A percentile compares a stretch with the other conserved stretches of the same genome.
phyloP scores from a whole-genome alignment of 2,113 vertebrate species.

The Clupea harengus region DNA sequence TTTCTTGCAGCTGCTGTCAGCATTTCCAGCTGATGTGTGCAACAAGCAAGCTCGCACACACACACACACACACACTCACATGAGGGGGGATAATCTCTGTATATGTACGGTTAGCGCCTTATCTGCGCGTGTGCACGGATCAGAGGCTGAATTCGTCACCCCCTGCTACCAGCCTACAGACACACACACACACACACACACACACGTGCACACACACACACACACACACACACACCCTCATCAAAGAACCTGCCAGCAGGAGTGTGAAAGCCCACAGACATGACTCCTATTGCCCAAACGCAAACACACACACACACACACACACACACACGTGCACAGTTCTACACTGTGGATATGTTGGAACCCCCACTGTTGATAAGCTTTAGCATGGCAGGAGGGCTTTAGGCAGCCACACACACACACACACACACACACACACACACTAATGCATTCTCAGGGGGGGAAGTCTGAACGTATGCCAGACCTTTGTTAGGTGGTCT shows the following conservation, averaged over 20 bases:
- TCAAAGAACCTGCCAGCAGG: constrained; percentile 27
- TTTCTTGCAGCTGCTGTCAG: constrained; percentile 32
- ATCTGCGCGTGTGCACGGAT: constrained; percentile 53
- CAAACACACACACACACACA: constrained; percentile 14
- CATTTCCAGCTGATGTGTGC: constrained; percentile 25
- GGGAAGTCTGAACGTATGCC: neutral
- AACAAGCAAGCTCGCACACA: constrained; percentile 15
- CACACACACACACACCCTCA: constrained; percentile 24
- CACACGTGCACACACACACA: neutral
- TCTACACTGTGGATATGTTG: neutral
- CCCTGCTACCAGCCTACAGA: constrained; percentile 14
- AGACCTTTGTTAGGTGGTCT: neutral
- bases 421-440: neutral
- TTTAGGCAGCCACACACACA: neutral
- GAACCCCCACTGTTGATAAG: neutral
- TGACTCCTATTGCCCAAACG: constrained; percentile 16
- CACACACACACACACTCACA: constrained; percentile 22
- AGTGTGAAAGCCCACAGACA: neutral
- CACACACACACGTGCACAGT: neutral
- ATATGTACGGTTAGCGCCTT: constrained; percentile 41
- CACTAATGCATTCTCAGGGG: neutral
- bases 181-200: neutral
- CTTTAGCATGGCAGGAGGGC: neutral
- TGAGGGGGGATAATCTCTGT: constrained; percentile 42
- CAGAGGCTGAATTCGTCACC: constrained; percentile 49